phyloP scores from a whole-genome alignment of 2,888 invertebrate species.

The Sialis fuliginosa region DNA sequence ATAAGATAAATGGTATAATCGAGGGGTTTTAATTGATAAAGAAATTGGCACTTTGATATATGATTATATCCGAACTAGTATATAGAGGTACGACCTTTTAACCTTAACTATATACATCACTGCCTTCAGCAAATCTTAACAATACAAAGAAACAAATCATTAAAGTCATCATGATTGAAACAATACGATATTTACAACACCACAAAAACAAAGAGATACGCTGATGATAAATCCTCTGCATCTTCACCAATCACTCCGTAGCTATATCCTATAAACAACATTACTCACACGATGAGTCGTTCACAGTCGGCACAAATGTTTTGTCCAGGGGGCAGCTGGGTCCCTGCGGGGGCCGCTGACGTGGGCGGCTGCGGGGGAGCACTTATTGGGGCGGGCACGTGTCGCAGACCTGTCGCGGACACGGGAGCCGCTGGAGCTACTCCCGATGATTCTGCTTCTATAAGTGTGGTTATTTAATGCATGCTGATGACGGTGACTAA shows the following conservation, averaged over 20 bases:
- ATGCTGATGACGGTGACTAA: no score
- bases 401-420: constrained; percentile 40
- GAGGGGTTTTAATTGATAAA: no score
- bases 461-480: not conserved
- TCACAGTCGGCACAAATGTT: constrained; percentile 96
- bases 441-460: constrained; percentile 14
- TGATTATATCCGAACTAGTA: no score
- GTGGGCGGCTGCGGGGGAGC: constrained; percentile 28
- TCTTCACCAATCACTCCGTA: no score
- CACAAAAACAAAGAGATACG: not conserved
- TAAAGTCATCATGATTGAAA: not conserved
- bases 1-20: no score
- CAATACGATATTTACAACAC: not conserved
- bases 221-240: not conserved
- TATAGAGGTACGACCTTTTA: no score
- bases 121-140: no score
- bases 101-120: no score
- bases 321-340: constrained; percentile 68
- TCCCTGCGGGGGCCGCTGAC: constrained; percentile 40
- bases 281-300: constrained; percentile 90
- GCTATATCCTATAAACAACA: not conserved
- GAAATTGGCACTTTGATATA: no score
- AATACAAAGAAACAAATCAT: no score
- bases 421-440: constrained; percentile 29
- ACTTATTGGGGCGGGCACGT: constrained; percentile 57